phyloP scores from a whole-genome alignment of 2,113 vertebrate genomes.

The Apodemus speciosus region DNA sequence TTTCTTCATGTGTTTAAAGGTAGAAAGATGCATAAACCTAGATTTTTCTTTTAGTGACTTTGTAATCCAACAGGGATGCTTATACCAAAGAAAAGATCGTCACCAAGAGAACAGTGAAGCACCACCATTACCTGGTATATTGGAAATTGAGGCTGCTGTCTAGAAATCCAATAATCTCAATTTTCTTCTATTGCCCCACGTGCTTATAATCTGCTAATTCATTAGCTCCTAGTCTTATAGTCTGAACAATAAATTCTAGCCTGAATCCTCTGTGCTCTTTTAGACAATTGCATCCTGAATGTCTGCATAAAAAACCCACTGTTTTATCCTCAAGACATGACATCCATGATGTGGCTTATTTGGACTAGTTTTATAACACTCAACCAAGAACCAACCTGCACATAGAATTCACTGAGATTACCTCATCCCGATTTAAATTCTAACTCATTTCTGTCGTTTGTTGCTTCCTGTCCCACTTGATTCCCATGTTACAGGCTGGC shows the following conservation, averaged over 20 bases:
- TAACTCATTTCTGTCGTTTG: not conserved
- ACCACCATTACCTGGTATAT: not conserved
- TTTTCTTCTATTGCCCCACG: not conserved
- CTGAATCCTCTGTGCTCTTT: not conserved
- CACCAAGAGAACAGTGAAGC: not conserved
- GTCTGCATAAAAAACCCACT: not conserved
- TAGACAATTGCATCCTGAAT: not conserved
- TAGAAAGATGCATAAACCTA: conserved; percentile 2
- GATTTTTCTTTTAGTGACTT: not conserved
- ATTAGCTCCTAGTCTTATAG: not conserved
- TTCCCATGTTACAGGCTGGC: not conserved
- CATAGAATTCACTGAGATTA: not conserved
- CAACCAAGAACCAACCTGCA: not conserved
- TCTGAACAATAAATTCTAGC: not conserved
- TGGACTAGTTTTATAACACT: not conserved
- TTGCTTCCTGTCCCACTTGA: not conserved
- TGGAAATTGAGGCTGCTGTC: not conserved
- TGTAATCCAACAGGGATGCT: not conserved
- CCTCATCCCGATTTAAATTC: not conserved
- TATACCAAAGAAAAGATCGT: not conserved
- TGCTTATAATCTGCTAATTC: not conserved
- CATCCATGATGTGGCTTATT: not conserved
- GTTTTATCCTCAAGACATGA: not conserved
- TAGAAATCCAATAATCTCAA: not conserved
- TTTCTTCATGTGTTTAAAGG: not conserved